Evolutionary conservation across 2,797 vertebrate genomes (phyloP).

Genomic region (Balearica regulorum): DNA sequence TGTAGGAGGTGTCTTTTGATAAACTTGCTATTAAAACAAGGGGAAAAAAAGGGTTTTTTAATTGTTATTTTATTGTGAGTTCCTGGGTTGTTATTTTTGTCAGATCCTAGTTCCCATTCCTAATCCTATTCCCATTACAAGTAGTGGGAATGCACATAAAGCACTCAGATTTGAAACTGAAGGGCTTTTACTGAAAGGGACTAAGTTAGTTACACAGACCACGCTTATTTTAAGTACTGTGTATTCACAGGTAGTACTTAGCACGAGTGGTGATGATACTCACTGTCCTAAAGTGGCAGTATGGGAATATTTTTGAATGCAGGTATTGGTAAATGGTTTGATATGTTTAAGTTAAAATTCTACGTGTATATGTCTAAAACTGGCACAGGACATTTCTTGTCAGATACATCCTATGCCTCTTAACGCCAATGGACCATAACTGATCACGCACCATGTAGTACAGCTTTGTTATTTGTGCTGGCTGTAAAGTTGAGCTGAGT

Average conservation of each 20-base stretch:
- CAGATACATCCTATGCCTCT: not conserved
- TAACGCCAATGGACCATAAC: not conserved
- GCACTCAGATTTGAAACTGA: not conserved
- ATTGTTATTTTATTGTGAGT: not conserved
- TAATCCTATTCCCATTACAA: not conserved
- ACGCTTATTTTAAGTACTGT: not conserved
- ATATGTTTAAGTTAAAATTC: not conserved
- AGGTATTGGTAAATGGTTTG: not conserved
- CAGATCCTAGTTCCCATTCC: not conserved
- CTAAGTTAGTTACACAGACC: not conserved
- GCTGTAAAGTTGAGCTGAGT: not conserved
- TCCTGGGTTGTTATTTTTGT: not conserved
- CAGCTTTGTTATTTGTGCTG: not conserved
- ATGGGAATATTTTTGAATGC: not conserved
- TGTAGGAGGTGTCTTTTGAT: not conserved
- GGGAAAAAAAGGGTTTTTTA: not conserved
- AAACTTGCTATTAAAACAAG: not conserved
- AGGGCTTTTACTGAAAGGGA: not conserved
- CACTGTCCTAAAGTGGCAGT: not conserved
- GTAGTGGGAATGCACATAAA: not conserved
- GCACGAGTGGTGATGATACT: not conserved
- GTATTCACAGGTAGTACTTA: not conserved
- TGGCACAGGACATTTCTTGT: not conserved
- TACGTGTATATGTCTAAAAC: not conserved
- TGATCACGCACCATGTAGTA: not conserved